These are phyloP conservation scores for Cheilosia scutellata DNA, from an alignment of 2,888 invertebrate genomes.

Conservation along the genomic window DNA sequence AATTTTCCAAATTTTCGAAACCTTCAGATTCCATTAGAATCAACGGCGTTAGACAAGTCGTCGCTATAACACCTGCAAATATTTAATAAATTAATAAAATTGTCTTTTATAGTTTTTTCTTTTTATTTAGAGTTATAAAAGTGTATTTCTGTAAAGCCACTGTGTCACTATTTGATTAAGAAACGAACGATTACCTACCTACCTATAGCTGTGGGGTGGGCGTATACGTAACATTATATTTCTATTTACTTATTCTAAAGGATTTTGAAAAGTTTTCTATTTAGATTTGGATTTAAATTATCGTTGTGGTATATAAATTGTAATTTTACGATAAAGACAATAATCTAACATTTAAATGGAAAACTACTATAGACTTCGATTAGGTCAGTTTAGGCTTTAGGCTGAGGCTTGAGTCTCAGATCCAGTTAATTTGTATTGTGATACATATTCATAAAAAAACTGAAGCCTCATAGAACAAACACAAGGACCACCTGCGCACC, in stretches of 20 bases:
- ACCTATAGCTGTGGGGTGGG: not conserved
- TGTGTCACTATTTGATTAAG: not conserved
- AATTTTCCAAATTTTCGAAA: conserved; percentile 80
- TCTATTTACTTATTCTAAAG: not conserved
- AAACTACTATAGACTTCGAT: too few species aligned
- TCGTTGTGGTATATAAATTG: not conserved
- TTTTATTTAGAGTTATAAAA: not conserved
- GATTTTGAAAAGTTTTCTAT: conserved; percentile 40
- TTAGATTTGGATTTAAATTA: not conserved
- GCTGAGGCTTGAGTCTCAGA: too few species aligned
- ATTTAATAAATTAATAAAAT: conserved; percentile 9
- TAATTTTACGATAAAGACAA: not conserved
- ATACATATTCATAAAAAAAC: too few species aligned
- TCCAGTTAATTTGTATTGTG: too few species aligned
- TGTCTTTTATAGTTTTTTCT: not conserved
- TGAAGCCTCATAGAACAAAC: too few species aligned
- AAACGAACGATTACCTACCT: conserved; percentile 9
- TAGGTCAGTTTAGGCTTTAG: too few species aligned
- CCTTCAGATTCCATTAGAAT: conserved; percentile 81
- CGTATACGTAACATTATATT: not conserved
- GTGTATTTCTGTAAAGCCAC: not conserved
- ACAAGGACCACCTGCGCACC: too few species aligned
- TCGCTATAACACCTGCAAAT: conserved; percentile 81
- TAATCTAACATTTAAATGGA: too few species aligned
- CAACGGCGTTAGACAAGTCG: conserved; percentile 82